phyloP scores from a whole-genome alignment of 2,113 vertebrate genomes.

The Hemicordylus capensis region DNA sequence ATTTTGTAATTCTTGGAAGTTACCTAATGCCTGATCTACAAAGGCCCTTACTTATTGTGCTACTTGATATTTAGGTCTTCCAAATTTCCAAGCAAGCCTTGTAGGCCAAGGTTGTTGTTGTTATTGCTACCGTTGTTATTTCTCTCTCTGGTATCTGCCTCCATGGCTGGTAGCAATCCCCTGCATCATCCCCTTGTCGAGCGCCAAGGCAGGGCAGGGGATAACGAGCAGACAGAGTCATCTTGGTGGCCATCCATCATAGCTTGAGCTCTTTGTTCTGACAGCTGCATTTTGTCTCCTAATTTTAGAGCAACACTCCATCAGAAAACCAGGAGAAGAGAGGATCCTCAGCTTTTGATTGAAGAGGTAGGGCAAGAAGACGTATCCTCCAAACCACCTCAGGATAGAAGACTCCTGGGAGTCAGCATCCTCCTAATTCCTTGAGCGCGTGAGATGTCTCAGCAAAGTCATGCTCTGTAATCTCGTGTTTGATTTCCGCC shows the following conservation, averaged over 20 bases:
- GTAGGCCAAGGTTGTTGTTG: slow-evolving; percentile 35
- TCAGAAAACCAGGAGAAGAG: slow-evolving; percentile 63
- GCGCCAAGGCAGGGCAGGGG: slow-evolving; percentile 56
- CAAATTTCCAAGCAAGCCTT: slow-evolving; percentile 56
- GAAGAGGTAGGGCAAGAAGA: slow-evolving; percentile 72
- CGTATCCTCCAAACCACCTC: slow-evolving; percentile 69
- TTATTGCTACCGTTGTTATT: background rate
- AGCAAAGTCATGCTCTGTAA: slow-evolving; percentile 12
- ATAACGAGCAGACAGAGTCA: slow-evolving; percentile 79
- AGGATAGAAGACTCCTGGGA: slow-evolving; percentile 54
- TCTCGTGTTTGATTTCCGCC: rapidly evolving
- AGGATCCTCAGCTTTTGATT: slow-evolving; percentile 68
- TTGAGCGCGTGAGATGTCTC: slow-evolving; percentile 37
- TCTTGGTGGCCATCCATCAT: slow-evolving; percentile 74
- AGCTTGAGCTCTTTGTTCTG: slow-evolving; percentile 66
- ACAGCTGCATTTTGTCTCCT: slow-evolving; percentile 76
- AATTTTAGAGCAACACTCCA: slow-evolving; percentile 67
- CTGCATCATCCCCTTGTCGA: slow-evolving; percentile 59
- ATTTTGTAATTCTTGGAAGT: background rate
- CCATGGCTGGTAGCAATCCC: slow-evolving; percentile 40
- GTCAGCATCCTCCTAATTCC: slow-evolving; percentile 57
- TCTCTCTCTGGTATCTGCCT: slow-evolving; percentile 44
- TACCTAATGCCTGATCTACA: background rate
- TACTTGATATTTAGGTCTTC: slow-evolving; percentile 46
- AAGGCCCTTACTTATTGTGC: background rate